Evolutionary conservation across 2,797 vertebrate genomes (phyloP).

Genomic region (Parauchenoglanis punctatus): DNA sequence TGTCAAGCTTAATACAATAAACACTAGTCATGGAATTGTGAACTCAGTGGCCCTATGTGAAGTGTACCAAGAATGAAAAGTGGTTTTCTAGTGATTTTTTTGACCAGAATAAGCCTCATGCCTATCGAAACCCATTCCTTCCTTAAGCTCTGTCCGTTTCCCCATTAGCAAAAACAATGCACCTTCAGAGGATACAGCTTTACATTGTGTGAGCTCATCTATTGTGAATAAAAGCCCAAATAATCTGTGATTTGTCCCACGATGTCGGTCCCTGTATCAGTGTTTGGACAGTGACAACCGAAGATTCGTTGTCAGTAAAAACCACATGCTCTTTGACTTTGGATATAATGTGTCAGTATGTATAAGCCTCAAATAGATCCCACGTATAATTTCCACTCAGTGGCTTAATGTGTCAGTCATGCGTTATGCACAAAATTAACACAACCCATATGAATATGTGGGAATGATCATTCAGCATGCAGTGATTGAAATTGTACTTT

Average conservation of each 20-base stretch:
- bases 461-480: background rate
- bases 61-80: background rate
- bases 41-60: conserved; percentile 42
- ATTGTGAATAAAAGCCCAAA: conserved; percentile 39
- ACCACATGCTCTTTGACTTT: conserved; percentile 41
- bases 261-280: conserved; percentile 59
- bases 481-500: background rate
- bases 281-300: conserved; percentile 63
- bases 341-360: conserved; percentile 54
- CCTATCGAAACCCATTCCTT: conserved; percentile 57
- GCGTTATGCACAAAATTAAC: conserved; percentile 42
- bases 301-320: conserved; percentile 69
- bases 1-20: conserved; percentile 57
- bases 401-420: conserved; percentile 45
- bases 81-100: background rate
- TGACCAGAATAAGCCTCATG: background rate
- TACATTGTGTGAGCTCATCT: conserved; percentile 44
- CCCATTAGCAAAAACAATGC: conserved; percentile 65
- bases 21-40: conserved; percentile 37
- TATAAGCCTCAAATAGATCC: conserved; percentile 47
- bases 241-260: conserved; percentile 45
- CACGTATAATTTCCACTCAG: conserved; percentile 45
- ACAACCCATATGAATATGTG: background rate
- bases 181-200: conserved; percentile 61
- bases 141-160: conserved; percentile 68